Percentiles rank a stretch among this genome's conserved stretches.
Evolutionary conservation across 2,888 invertebrate species (phyloP).

Genomic region (Entomobrya multifasciata): DNA sequence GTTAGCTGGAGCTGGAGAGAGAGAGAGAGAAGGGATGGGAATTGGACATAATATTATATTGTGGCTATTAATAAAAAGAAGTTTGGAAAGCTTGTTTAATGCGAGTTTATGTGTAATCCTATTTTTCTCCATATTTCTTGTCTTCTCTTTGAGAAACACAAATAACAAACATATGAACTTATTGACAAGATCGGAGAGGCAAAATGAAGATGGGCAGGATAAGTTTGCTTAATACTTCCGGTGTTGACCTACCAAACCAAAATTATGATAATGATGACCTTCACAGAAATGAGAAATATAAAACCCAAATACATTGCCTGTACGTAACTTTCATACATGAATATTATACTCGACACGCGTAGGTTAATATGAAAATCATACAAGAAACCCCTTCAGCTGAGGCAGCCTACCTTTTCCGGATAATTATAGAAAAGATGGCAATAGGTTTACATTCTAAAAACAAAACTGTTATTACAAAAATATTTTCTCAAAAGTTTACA

Average conservation of each 20-base stretch:
- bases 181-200: too few species aligned
- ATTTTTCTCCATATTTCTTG: neutral
- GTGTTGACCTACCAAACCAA: too few species aligned
- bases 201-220: too few species aligned
- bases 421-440: too few species aligned
- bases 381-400: constrained; percentile 15
- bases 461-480: neutral
- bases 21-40: neutral
- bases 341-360: too few species aligned
- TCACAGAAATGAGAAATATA: neutral
- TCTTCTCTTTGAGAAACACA: neutral
- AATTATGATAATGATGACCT: constrained; percentile 16
- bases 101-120: neutral
- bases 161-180: neutral
- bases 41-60: neutral
- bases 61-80: neutral
- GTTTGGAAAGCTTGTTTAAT: neutral
- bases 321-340: too few species aligned
- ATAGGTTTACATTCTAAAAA: too few species aligned
- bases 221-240: neutral
- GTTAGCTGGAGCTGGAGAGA: neutral
- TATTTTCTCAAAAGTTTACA: neutral
- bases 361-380: too few species aligned
- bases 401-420: neutral
- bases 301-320: too few species aligned